Percentiles rank a stretch among this genome's conserved stretches.
Conservation (phyloP, 2,888 invertebrate species). For the Eupithecia exiguata region DNA sequence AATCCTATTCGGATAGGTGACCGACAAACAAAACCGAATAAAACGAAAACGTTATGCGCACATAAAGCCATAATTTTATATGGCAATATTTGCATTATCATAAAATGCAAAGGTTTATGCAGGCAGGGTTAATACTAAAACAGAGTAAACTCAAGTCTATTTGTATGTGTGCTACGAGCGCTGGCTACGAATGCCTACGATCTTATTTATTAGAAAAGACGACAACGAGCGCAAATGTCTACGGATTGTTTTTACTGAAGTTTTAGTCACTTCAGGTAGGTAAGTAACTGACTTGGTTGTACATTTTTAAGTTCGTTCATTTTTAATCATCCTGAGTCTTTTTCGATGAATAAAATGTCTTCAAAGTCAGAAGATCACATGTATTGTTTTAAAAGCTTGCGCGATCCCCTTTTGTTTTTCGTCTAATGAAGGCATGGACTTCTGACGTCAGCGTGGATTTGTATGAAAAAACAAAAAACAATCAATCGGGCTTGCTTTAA, state of each 20-base stretch:
- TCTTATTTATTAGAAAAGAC: neutral
- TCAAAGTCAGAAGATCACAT: too few species aligned
- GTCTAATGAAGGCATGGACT: too few species aligned
- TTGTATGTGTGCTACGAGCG: neutral
- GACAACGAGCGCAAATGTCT: neutral
- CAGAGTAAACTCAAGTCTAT: neutral
- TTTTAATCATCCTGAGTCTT: neutral
- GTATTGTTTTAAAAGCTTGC: too few species aligned
- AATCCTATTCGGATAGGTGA: neutral
- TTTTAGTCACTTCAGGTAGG: neutral
- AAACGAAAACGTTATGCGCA: neutral
- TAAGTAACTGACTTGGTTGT: neutral
- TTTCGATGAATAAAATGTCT: too few species aligned
- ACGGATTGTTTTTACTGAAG: neutral
- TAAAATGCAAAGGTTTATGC: neutral
- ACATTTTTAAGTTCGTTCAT: neutral
- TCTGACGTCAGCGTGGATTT: too few species aligned
- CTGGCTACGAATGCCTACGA: neutral
- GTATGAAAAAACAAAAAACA: too few species aligned
- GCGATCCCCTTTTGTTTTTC: too few species aligned
- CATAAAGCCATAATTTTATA: neutral
- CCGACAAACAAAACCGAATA: neutral
- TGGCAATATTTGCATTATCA: neutral
- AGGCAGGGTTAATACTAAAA: neutral
- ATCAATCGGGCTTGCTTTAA: too few species aligned